phyloP scores from a whole-genome alignment of 2,888 invertebrate species.

The Acanthosoma haemorrhoidale region DNA sequence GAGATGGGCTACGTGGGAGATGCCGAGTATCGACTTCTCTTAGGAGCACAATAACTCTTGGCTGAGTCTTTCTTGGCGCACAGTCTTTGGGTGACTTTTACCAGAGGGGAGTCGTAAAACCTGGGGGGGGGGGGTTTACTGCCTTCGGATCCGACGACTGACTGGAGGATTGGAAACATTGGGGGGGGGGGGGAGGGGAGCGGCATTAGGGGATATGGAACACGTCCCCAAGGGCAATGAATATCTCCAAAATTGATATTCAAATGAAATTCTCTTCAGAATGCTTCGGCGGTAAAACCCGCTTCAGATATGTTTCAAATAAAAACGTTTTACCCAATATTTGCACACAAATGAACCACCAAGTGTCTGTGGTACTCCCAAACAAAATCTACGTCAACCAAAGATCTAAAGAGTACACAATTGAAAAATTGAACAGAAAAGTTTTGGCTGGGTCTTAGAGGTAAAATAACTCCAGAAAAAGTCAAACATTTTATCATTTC shows the following conservation, averaged over 20 bases:
- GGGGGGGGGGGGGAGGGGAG: not conserved
- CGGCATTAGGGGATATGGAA: not conserved
- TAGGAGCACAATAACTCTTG: slow-evolving; percentile 5
- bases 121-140: not conserved
- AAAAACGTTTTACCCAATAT: not conserved
- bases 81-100: not conserved
- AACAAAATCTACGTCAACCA: too few species aligned
- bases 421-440: too few species aligned
- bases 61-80: not conserved
- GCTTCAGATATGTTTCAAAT: not conserved
- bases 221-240: slow-evolving; percentile 7
- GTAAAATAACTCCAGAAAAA: too few species aligned
- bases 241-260: not conserved
- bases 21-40: slow-evolving; percentile 8
- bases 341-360: too few species aligned
- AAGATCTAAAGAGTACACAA: too few species aligned
- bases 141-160: not conserved
- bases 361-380: too few species aligned
- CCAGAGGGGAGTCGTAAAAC: not conserved
- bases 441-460: too few species aligned
- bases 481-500: too few species aligned
- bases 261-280: not conserved
- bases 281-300: too few species aligned
- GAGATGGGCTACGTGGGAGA: not conserved
- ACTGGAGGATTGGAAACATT: slow-evolving; percentile 6